Conservation (phyloP, 2,888 invertebrate species). For the Brenthis daphne region DNA sequence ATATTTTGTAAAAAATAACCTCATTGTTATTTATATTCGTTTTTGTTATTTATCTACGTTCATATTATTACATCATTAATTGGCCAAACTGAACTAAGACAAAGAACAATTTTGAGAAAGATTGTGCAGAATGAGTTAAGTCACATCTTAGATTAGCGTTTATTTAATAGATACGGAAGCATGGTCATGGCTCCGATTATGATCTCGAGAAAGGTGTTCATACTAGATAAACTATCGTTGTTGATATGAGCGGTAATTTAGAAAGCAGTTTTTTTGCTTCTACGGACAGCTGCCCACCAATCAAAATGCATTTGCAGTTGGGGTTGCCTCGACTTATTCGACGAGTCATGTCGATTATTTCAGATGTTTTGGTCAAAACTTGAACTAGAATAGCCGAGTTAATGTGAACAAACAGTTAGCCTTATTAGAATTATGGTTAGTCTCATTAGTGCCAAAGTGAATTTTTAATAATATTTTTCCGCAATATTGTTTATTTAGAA, state of each 20-base stretch:
- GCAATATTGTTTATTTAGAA: neutral
- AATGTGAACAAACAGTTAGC: conserved; percentile 1
- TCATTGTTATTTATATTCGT: too few relatives aligned
- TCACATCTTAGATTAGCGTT: conserved; percentile 47
- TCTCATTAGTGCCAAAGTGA: neutral
- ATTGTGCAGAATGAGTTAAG: conserved; percentile 34
- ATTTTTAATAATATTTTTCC: conserved; percentile 3
- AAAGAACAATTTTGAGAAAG: conserved; percentile 23
- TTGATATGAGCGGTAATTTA: conserved; percentile 71
- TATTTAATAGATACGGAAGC: conserved; percentile 61
- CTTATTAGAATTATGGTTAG: neutral
- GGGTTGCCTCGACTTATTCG: conserved; percentile 65
- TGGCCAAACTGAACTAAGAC: conserved; percentile 16
- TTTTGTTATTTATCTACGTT: neutral
- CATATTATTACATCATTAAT: conserved; percentile 8
- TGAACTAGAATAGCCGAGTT: conserved; percentile 41
- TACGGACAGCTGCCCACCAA: conserved; percentile 75
- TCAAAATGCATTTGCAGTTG: conserved; percentile 70
- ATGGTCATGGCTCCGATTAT: conserved; percentile 61
- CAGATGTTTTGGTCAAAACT: conserved; percentile 51
- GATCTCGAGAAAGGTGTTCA: conserved; percentile 66
- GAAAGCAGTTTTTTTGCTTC: conserved; percentile 75
- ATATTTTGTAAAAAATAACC: too few relatives aligned
- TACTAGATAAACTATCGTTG: conserved; percentile 51
- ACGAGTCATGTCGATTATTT: conserved; percentile 59